Conservation (phyloP, 1,140 invertebrate genomes). For the Drosophila seguyi region DNA sequence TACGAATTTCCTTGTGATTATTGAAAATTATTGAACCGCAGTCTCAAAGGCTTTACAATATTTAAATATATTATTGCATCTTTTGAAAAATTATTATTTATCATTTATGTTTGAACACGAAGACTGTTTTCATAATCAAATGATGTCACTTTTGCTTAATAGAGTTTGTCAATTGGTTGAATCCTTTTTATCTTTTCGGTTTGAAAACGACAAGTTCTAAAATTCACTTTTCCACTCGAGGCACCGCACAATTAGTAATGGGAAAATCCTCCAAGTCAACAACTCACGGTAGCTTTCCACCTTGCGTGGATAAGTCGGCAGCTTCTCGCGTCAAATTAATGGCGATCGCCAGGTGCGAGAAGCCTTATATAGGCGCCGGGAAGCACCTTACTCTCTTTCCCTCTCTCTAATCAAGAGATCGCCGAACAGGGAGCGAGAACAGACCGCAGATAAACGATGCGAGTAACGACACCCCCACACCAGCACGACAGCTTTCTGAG, state of each 20-base stretch:
- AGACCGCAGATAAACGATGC: constrained; percentile 25
- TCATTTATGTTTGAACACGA: neutral
- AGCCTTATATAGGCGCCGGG: constrained; percentile 23
- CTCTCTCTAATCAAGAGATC: constrained; percentile 18
- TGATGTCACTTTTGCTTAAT: neutral
- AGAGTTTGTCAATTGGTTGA: neutral
- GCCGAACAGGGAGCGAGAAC: constrained; percentile 13
- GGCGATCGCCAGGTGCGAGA: constrained; percentile 6
- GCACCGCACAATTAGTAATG: constrained; percentile 10
- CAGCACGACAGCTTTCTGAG: neutral
- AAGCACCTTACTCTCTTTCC: neutral
- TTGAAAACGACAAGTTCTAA: neutral
- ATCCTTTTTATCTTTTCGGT: neutral
- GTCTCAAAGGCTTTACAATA: neutral
- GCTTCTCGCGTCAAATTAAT: constrained; percentile 18
- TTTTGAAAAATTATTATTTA: neutral
- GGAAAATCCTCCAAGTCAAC: constrained; percentile 7
- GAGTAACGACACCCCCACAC: neutral
- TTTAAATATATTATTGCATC: neutral
- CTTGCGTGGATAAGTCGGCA: constrained; percentile 18
- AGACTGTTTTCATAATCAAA: neutral
- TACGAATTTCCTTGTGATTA: neutral
- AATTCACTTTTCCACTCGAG: constrained; percentile 9
- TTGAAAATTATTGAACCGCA: neutral
- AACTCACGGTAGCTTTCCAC: constrained; percentile 30